Percentiles rank a stretch among this genome's conserved stretches.
These are phyloP conservation scores for Machimus rusticus DNA, from an alignment of 2,888 invertebrate genomes.

Conservation along the genomic window DNA sequence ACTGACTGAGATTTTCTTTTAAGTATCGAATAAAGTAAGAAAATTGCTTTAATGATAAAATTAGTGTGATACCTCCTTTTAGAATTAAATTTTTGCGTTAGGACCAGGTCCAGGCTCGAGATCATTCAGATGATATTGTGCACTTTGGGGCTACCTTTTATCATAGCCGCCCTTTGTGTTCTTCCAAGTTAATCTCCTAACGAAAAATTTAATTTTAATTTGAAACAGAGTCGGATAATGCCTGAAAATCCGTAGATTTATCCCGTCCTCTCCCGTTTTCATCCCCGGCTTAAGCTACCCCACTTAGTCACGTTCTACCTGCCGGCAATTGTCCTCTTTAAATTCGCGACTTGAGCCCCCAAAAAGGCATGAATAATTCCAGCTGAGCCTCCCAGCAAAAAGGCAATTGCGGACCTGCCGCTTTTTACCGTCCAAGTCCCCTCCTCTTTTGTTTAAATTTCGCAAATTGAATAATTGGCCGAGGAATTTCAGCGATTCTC, in stretches of 20 bases:
- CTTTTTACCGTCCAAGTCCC: background rate
- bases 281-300: background rate
- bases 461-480: slow-evolving; percentile 35
- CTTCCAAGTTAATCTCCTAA: background rate
- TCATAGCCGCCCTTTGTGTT: background rate
- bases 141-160: background rate
- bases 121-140: background rate
- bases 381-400: background rate
- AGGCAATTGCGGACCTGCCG: background rate
- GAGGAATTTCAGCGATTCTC: slow-evolving; percentile 22
- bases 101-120: background rate
- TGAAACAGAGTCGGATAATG: background rate
- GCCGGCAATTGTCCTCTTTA: background rate
- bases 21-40: no score
- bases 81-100: background rate
- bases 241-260: background rate
- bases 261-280: background rate
- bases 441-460: slow-evolving; percentile 10
- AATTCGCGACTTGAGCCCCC: background rate
- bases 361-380: background rate
- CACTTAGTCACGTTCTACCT: background rate
- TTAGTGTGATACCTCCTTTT: no score
- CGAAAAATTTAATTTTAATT: background rate
- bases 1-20: no score
- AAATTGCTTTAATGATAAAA: no score